phyloP scores from a whole-genome alignment of 2,888 invertebrate species.

The Sinotaia quadrata region DNA sequence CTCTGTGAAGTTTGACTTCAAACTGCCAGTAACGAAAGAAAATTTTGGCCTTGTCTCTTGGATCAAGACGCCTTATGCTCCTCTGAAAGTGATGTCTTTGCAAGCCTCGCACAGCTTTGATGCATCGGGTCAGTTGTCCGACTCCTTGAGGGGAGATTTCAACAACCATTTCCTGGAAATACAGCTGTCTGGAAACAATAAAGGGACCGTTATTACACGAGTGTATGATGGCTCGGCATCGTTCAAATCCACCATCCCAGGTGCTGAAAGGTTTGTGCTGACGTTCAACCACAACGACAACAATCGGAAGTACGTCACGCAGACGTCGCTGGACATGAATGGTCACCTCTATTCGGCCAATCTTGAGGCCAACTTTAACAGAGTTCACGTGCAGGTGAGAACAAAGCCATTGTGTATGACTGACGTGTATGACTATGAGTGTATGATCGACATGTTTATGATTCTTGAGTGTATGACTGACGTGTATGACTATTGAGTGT shows the following conservation, averaged over 20 bases:
- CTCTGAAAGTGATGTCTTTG: conserved; percentile 5
- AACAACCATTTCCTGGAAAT: conserved; percentile 26
- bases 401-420: too few relatives aligned
- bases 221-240: conserved; percentile 15
- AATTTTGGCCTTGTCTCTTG: background rate
- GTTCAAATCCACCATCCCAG: conserved; percentile 21
- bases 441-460: too few relatives aligned
- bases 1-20: conserved; percentile 1
- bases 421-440: too few relatives aligned
- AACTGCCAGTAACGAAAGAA: background rate
- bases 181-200: conserved; percentile 22
- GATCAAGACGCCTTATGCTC: conserved; percentile 19
- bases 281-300: conserved; percentile 29
- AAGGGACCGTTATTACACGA: conserved; percentile 14
- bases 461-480: too few relatives aligned
- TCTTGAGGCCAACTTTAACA: conserved; percentile 25
- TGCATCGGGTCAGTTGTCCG: conserved; percentile 27
- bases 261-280: conserved; percentile 6
- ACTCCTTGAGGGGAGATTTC: conserved; percentile 3
- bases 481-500: too few relatives aligned
- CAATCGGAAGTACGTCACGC: conserved; percentile 11
- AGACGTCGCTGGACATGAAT: conserved; percentile 21
- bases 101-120: conserved; percentile 29
- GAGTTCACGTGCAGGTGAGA: conserved; percentile 21
- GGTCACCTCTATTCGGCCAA: conserved; percentile 25